These are phyloP conservation scores for Carassius gibelio DNA, from an alignment of 2,113 vertebrate genomes.

Conservation along the genomic window DNA sequence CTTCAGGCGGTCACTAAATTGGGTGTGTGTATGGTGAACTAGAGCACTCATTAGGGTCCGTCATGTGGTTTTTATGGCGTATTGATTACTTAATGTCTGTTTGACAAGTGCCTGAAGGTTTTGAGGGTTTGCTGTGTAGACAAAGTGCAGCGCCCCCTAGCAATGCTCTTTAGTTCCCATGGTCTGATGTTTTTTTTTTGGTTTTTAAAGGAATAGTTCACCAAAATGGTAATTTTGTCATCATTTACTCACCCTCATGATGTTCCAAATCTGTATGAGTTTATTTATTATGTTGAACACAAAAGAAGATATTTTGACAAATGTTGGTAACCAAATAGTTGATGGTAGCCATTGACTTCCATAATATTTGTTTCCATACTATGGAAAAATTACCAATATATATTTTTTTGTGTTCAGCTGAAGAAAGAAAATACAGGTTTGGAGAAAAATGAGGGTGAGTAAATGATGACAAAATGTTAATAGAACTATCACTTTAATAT, in stretches of 20 bases:
- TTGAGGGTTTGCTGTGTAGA: slow-evolving; percentile 26
- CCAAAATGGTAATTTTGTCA: background rate
- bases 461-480: background rate
- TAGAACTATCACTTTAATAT: background rate
- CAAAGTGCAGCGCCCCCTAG: slow-evolving; percentile 43
- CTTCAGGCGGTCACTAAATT: background rate
- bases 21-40: too few species aligned
- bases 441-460: background rate
- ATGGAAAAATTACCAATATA: background rate
- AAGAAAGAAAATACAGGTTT: background rate
- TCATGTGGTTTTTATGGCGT: background rate
- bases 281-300: too few species aligned
- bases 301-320: too few species aligned
- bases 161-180: slow-evolving; percentile 31
- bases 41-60: background rate
- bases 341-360: too few species aligned
- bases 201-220: too few species aligned
- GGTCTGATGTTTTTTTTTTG: background rate
- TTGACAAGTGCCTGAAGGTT: slow-evolving; percentile 10
- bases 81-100: slow-evolving; percentile 4
- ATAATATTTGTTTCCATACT: too few species aligned
- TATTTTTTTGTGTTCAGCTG: background rate
- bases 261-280: background rate
- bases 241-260: background rate
- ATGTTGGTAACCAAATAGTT: too few species aligned